Evolutionary conservation across 2,113 vertebrate species (phyloP), one percentile per base, ranked within the genome.

Genomic region (Chrysochloris asiatica): DNA sequence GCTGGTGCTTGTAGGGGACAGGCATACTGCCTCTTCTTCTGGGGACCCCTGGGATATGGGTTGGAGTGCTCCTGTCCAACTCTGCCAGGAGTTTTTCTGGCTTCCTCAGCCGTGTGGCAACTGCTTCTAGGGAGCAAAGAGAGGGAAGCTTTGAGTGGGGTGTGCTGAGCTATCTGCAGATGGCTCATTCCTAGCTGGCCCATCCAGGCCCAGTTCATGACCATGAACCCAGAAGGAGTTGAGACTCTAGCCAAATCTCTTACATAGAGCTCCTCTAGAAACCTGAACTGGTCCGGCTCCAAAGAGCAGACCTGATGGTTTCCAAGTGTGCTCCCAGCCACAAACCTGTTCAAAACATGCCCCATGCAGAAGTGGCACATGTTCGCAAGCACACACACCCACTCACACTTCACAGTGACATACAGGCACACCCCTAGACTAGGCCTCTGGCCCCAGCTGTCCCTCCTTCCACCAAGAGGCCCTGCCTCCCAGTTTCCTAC

Each of bases 1-100:
- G 97, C 97, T 98, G 98, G 97, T 99, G 98, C 94, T 99, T 99
- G 73, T 99, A 97, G 28, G 98, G 98, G 79, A 99, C 97, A 50
- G 98, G 99, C 90, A 99, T 99, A 92, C 98, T 99, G 92, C 99
- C 98, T 95, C 98, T 98, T 73, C 99, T 98, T 24, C 98, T 97
- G 10, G 98, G 97, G 26, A 65, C 38, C 92, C 97, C 97, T 82
- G 95, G 96, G 96, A 95, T 93, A 12, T 96, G 78, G 61, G 94
- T 92, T 52, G 95, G 83, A 63, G 89, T 86, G n/a, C 85, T 92
- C 52, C 4, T 28, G 82, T 96, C 96, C 79, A 95, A 33, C 24
- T 83, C 95, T 81, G 93, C 93, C 73, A 97, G 26, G 61, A 97
- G 89, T 89, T 95, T 97, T 78, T 96, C 97, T 93, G 93, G 59